Base-by-base conservation (phyloP, 2,888 invertebrate genomes). In the Nomada hirtipes region DNA sequence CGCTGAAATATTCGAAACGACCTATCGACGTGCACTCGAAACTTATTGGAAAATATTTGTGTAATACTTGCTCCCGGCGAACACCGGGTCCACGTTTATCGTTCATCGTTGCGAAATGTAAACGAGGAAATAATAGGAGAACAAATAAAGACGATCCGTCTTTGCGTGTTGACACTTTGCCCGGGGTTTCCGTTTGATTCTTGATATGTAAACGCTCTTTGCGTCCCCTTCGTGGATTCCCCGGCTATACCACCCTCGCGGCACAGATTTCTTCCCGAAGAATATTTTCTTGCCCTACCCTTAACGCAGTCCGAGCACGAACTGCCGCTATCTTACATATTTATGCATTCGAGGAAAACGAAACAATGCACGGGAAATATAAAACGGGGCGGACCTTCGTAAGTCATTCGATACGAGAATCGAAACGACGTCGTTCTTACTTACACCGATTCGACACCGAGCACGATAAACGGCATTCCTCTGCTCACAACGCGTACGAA, bases 281-380 rank as follows among this genome's bases (percentile, higher is more conserved):
- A 69, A 70, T 55, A 29, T 36, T 50, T 72, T 69, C 60, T 61
- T 36, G 64, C 26, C 42, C 59, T 9, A 11, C 23, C 13, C 7
- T 60, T 67, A 57, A 64, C 71, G 50, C 68, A 84, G 79, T 85
- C 85, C 76, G 18, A 47, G 36, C 84, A 85, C 81, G 81, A 64
- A 60, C 52, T 63, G 52, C 4, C 67, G 52, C 71, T 81, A 65
- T 81, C 81, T 84, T 84, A 78, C 67, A 81, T 81, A 81, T 84
- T 85, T 84, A 81, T 78, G 59, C 63, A 76, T 60, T 59, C 84
- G 52, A 2, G 76, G 70, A 69, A 67, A 83, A 79, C n/a, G 73
- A 77, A 76, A 73, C 63, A 75, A 77, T 64, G 59, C 29, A 42
- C 10, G 23, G 68, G 20, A 61, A 13, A 61, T 52, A 29, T 57